A percentile compares a stretch with the other conserved stretches of the same genome.
These are phyloP conservation scores for Neoarius graeffei DNA, from an alignment of 2,113 vertebrate genomes.

Conservation along the genomic window DNA sequence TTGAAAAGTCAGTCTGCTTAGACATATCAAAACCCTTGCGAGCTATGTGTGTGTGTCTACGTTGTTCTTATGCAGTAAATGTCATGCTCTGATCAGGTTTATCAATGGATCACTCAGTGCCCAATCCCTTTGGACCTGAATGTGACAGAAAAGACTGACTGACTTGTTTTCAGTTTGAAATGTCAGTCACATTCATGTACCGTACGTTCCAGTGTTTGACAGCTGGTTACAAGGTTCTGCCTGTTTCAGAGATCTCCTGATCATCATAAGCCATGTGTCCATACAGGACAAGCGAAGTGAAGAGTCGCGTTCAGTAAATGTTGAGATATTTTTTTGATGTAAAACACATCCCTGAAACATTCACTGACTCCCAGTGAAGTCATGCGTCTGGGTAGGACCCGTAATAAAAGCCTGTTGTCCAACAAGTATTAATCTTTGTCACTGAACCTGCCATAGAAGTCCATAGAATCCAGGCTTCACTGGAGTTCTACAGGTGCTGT, in stretches of 20 bases:
- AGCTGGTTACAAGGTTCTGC: background rate
- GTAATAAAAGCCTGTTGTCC: background rate
- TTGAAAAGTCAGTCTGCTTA: background rate
- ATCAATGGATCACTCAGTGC: too few species aligned
- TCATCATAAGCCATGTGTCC: background rate
- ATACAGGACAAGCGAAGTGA: background rate
- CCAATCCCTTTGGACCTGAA: slow-evolving; percentile 27
- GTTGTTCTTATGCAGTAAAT: background rate
- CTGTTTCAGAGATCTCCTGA: background rate
- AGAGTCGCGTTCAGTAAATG: background rate
- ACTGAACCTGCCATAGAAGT: background rate
- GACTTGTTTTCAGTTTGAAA: background rate
- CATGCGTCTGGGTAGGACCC: background rate
- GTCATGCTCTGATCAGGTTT: background rate
- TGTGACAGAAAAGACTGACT: slow-evolving; percentile 22
- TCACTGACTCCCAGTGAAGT: background rate
- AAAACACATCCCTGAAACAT: background rate
- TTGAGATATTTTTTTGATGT: background rate
- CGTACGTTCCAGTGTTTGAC: background rate
- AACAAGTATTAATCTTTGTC: background rate
- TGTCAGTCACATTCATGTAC: background rate
- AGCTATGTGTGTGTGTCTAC: background rate
- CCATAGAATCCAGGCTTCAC: background rate
- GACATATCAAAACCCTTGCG: background rate
- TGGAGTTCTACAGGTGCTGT: background rate